Base-by-base conservation (phyloP, 2,797 vertebrate species). In the Thaleichthys pacificus region DNA sequence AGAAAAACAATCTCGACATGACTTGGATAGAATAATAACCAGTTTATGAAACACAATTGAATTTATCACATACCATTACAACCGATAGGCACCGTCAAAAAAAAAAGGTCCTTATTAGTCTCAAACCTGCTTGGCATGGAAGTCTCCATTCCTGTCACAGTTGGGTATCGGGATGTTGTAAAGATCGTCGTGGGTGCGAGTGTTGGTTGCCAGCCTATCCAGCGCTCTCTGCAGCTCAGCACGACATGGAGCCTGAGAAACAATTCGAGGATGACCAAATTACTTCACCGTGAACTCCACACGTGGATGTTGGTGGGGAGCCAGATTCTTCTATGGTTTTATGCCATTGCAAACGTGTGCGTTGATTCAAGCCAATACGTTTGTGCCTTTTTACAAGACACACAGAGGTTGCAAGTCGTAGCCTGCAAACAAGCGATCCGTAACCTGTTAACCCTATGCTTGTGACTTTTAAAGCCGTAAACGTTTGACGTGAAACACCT, bases 121-220 rank as follows among this genome's bases (percentile, higher is more conserved):
- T 77, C 89, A 75, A 80, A 97, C 96, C 96, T 98, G 96, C 80
- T 97, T 98, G 58, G 94, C 89, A 62, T 97, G 95, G 91, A 96
- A 98, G 82, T 96, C 95, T 86, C 96, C 96, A 0, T 96, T 96
- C 77, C 93, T 95, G 91, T 97, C 96, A 68, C 96, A 97, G 94
- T 97, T 98, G 79, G 96, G 96, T 74, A 98, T 97, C 73, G 96
- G 96, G 87, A 97, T 96, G 67, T 93, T 92, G 9, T 96, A 96
- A 77, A 98, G 92, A 72, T 97, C 96, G 56, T 97, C 96, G 0
- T 97, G 96, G 0, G 96, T 97, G 60, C 96, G 94, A 73, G 90
- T 92, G 78, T 95, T 95, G 0, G 95, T 95, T 0, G 94, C 93
- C 90, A 98, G 82, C 66, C 95, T 88, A 85, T 97, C 96, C 89